These are phyloP conservation scores for Corythornis leucogaster DNA, from an alignment of 2,797 vertebrate genomes.

Conservation along the genomic window DNA sequence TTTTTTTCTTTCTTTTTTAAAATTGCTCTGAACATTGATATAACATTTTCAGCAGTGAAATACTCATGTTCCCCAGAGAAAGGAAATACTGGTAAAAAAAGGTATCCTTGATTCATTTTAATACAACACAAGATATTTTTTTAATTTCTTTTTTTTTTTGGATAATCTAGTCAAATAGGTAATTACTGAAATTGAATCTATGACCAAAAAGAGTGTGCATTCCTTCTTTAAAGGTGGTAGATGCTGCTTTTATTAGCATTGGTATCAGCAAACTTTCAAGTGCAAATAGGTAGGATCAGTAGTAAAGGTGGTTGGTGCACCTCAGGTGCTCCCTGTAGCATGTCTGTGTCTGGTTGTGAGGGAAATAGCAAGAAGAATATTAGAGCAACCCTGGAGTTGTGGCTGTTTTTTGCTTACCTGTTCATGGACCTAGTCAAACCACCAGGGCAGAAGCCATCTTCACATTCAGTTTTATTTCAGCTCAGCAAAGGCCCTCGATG, in stretches of 20 bases:
- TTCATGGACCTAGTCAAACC: background rate
- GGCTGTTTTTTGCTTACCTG: conserved; percentile 6
- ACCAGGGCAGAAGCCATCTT: background rate
- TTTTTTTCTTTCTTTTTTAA: background rate
- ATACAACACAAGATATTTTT: background rate
- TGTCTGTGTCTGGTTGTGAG: background rate
- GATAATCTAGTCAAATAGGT: background rate
- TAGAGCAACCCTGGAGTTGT: background rate
- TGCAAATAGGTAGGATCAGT: background rate
- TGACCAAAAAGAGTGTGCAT: background rate
- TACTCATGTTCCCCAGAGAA: background rate
- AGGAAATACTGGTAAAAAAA: conserved; percentile 7
- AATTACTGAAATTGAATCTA: conserved; percentile 11
- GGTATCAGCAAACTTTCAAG: background rate
- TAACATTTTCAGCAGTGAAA: background rate
- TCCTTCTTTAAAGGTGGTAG: background rate
- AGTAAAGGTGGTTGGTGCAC: background rate
- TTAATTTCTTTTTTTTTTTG: background rate
- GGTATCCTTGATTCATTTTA: background rate
- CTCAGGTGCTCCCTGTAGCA: background rate
- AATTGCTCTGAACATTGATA: background rate
- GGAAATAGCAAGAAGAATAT: background rate
- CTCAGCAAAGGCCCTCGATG: background rate
- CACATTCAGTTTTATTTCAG: background rate
- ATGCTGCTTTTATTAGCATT: conserved; percentile 12